Evolutionary conservation across 2,888 invertebrate species (phyloP).

Genomic region (Pseudanteris insignis): DNA sequence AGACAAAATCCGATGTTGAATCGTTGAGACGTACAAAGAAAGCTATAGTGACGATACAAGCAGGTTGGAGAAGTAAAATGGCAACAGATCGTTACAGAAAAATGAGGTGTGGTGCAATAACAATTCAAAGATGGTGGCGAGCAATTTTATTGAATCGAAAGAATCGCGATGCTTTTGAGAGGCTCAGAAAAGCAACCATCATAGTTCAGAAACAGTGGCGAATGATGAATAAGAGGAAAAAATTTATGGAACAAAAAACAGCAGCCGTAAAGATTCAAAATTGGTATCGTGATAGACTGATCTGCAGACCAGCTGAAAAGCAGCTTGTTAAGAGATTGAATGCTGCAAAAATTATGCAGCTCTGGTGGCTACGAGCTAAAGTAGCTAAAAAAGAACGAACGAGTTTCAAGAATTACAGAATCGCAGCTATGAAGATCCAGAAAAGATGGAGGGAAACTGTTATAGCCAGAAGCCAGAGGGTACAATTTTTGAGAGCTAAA

Average conservation of each 20-base stretch:
- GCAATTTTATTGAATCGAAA: constrained; percentile 23
- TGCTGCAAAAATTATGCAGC: constrained; percentile 28
- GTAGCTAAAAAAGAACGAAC: constrained; percentile 6
- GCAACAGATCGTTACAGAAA: constrained; percentile 36
- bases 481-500: constrained; percentile 31
- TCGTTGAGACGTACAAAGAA: constrained; percentile 16
- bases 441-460: constrained; percentile 54
- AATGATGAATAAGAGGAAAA: constrained; percentile 60
- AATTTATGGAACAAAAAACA: constrained; percentile 55
- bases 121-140: constrained; percentile 51
- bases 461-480: constrained; percentile 45
- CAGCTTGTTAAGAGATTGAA: constrained; percentile 28
- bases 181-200: constrained; percentile 42
- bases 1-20: constrained; percentile 45
- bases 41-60: constrained; percentile 50
- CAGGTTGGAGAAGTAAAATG: constrained; percentile 49
- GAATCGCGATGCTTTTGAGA: constrained; percentile 19
- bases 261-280: constrained; percentile 69
- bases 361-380: constrained; percentile 23
- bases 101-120: constrained; percentile 32
- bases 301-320: constrained; percentile 29
- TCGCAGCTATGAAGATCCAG: constrained; percentile 49
- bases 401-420: constrained; percentile 32
- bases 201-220: constrained; percentile 61
- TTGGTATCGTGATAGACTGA: constrained; percentile 62